A percentile compares a stretch with the other conserved stretches of the same genome.
These are phyloP conservation scores for Tapera naevia DNA, from an alignment of 2,797 vertebrate species.

Conservation along the genomic window DNA sequence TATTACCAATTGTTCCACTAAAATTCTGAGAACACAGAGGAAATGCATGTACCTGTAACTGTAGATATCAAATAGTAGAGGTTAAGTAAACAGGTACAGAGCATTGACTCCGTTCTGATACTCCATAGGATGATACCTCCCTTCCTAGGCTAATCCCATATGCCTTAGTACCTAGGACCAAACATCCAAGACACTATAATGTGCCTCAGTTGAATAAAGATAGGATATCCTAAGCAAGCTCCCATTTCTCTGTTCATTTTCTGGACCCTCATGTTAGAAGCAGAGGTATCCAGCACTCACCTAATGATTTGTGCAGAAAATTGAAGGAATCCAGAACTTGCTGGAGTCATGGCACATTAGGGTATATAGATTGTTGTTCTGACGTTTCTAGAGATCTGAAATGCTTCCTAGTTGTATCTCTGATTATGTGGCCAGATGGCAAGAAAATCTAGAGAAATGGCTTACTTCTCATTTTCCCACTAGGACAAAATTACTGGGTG, in stretches of 20 bases:
- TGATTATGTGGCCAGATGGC: neutral
- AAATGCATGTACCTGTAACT: neutral
- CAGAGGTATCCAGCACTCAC: neutral
- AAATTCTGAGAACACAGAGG: neutral
- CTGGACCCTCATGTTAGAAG: neutral
- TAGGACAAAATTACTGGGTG: neutral
- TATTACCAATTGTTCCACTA: neutral
- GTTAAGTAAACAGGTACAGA: neutral
- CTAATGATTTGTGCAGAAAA: neutral
- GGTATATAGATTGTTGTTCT: neutral
- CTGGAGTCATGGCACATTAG: neutral
- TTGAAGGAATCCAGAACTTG: neutral
- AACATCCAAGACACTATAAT: neutral
- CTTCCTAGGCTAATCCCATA: neutral
- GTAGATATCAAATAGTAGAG: neutral
- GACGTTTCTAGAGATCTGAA: neutral
- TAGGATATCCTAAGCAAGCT: neutral
- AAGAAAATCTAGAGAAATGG: neutral
- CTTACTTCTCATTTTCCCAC: neutral
- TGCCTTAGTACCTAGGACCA: neutral
- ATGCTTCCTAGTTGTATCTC: neutral
- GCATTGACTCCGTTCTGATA: neutral
- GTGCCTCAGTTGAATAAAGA: neutral
- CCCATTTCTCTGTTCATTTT: neutral
- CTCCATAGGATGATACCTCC: fast-evolving